Conservation (phyloP, 2,888 invertebrate genomes). For the Agonopterix subpropinquella region DNA sequence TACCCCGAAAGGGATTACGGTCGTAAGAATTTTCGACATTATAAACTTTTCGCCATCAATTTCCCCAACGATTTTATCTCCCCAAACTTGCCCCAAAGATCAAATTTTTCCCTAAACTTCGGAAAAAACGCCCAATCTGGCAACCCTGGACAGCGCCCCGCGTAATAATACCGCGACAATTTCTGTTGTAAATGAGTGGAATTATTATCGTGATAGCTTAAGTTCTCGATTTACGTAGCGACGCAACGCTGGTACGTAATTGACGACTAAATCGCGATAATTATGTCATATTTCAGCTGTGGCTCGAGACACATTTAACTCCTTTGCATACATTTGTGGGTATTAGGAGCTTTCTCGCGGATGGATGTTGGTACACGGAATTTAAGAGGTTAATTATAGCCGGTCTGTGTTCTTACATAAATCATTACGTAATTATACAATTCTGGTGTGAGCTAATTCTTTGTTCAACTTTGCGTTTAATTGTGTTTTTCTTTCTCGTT, state of each 20-base stretch:
- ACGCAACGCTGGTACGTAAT: slow-evolving; percentile 27
- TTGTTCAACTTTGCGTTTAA: too few species aligned
- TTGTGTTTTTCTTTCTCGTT: too few species aligned
- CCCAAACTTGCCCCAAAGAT: too few species aligned
- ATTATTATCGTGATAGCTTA: slow-evolving; percentile 33
- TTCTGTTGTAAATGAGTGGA: slow-evolving; percentile 27
- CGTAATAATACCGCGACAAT: slow-evolving; percentile 15
- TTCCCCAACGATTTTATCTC: too few species aligned
- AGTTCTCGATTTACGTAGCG: slow-evolving; percentile 33
- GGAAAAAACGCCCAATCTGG: not conserved
- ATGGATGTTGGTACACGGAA: slow-evolving; percentile 11
- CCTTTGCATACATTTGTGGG: slow-evolving; percentile 29
- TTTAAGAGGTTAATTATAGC: slow-evolving; percentile 18
- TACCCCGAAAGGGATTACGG: too few species aligned
- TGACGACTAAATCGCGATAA: slow-evolving; percentile 54
- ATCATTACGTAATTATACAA: not conserved
- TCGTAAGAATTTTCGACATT: too few species aligned
- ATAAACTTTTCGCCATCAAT: too few species aligned
- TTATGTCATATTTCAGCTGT: slow-evolving; percentile 46
- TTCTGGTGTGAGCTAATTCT: not conserved
- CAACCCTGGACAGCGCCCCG: not conserved
- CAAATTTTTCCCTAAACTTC: too few species aligned
- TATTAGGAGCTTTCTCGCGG: slow-evolving; percentile 5
- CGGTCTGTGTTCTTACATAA: not conserved
- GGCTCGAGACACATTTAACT: slow-evolving; percentile 28